Conservation (phyloP, 2,888 invertebrate genomes). For the Tetragonula carbonaria region DNA sequence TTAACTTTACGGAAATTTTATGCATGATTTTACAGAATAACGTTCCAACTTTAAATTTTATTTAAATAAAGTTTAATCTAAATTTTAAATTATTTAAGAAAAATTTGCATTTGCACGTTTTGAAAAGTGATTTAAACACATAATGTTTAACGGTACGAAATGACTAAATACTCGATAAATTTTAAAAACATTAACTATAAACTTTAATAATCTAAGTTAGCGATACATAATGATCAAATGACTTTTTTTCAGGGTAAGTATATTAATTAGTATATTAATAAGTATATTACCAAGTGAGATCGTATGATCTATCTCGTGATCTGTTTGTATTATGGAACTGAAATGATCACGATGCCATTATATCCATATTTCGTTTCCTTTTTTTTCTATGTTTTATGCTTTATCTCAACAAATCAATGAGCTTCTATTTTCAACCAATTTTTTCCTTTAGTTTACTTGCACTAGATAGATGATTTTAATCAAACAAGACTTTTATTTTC, state of each 20-base stretch:
- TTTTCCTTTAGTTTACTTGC: background rate
- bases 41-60: background rate
- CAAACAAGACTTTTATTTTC: background rate
- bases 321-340: background rate
- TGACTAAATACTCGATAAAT: fast-evolving
- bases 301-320: background rate
- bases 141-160: fast-evolving
- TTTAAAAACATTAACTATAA: background rate
- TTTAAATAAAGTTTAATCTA: background rate
- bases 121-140: too few species aligned
- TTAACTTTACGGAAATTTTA: background rate
- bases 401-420: background rate
- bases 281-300: background rate
- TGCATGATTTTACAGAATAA: background rate
- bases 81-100: background rate
- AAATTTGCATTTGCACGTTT: background rate
- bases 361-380: too few species aligned
- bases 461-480: background rate
- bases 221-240: too few species aligned
- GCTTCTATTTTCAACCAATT: background rate
- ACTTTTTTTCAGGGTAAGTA: background rate
- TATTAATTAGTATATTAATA: too few species aligned
- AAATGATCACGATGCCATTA: background rate
- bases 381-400: background rate
- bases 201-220: background rate